Conservation (phyloP, 2,888 invertebrate genomes). For the Dasysyrphus albostriatus region DNA sequence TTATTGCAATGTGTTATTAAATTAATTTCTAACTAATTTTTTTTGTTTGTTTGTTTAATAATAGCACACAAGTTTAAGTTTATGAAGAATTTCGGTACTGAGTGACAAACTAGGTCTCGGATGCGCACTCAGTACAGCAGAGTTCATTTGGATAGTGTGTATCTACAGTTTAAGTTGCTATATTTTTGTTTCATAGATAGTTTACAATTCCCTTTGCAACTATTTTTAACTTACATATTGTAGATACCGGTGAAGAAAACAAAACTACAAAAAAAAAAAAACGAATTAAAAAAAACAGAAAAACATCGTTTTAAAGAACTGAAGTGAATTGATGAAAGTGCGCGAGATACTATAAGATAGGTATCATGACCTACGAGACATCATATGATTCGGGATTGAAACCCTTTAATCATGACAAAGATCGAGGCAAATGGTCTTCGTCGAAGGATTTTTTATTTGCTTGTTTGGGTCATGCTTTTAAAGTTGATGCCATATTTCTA, state of each 20-base stretch:
- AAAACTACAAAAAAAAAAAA: no score
- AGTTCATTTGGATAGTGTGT: constrained; percentile 12
- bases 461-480: constrained; percentile 92
- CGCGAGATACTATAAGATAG: not conserved
- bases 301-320: not conserved
- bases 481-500: constrained; percentile 91
- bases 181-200: constrained; percentile 1
- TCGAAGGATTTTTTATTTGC: constrained; percentile 91
- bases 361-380: constrained; percentile 37
- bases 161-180: constrained; percentile 3
- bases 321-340: not conserved
- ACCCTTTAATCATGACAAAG: constrained; percentile 80
- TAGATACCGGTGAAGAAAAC: not conserved
- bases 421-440: constrained; percentile 88
- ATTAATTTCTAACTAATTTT: constrained; percentile 5
- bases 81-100: not conserved
- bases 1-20: constrained; percentile 32
- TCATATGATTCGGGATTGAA: constrained; percentile 81
- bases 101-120: not conserved
- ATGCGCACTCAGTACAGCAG: constrained; percentile 2
- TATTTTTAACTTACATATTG: constrained; percentile 6
- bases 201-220: not conserved
- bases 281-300: not conserved
- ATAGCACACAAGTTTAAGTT: constrained; percentile 18
- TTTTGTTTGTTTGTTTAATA: constrained; percentile 9